Conservation (phyloP, 1,140 invertebrate species). For the Nymphalis io region DNA sequence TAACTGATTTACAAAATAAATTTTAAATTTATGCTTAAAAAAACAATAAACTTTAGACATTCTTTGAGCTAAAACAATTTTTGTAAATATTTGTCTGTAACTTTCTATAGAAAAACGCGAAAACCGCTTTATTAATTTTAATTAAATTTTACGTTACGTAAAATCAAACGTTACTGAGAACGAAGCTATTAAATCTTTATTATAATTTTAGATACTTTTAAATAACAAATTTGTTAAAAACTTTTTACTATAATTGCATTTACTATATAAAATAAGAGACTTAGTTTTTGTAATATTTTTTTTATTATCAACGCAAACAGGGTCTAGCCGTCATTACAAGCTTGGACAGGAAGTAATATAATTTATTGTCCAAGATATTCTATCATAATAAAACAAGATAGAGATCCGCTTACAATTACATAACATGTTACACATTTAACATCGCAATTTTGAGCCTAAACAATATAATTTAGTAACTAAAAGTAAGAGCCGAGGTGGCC, state of each 20-base stretch:
- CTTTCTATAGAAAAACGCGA: too few relatives aligned
- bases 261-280: neutral
- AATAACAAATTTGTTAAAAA: too few relatives aligned
- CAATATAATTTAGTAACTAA: neutral
- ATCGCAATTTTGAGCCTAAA: neutral
- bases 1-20: too few relatives aligned
- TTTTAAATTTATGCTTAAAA: neutral
- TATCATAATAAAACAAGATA: neutral
- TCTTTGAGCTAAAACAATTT: too few relatives aligned
- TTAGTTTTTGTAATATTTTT: neutral
- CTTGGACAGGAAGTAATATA: neutral
- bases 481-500: slow-evolving; percentile 15
- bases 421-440: neutral
- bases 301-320: neutral
- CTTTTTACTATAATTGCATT: too few relatives aligned
- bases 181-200: too few relatives aligned
- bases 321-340: neutral
- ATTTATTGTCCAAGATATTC: neutral
- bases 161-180: too few relatives aligned
- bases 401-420: neutral
- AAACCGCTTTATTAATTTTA: too few relatives aligned
- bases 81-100: too few relatives aligned
- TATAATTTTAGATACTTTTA: too few relatives aligned
- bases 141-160: too few relatives aligned
- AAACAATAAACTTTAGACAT: too few relatives aligned